Conservation (phyloP, 2,888 invertebrate species). For the Petrolisthes manimaculis region DNA sequence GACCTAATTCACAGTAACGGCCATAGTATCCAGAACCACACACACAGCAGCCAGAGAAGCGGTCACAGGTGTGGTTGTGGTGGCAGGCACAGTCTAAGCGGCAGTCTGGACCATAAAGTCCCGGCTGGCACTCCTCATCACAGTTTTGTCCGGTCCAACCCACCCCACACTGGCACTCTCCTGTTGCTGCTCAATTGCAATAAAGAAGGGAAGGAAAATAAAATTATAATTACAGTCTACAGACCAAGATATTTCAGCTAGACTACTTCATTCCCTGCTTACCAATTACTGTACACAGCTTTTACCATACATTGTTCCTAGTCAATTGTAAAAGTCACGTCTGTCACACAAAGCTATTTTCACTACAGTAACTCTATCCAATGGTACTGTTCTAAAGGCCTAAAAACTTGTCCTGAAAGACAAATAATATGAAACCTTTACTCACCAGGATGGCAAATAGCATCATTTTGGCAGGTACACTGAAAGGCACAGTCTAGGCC, state of each 20-base stretch:
- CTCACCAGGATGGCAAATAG: constrained; percentile 70
- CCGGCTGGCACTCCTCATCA: constrained; percentile 68
- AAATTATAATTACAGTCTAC: too few species aligned
- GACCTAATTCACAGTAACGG: constrained; percentile 69
- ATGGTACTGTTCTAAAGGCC: too few species aligned
- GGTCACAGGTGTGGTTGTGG: constrained; percentile 67
- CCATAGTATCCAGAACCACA: constrained; percentile 68
- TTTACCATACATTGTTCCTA: too few species aligned
- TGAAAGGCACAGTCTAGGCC: constrained; percentile 72
- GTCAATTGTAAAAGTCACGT: too few species aligned
- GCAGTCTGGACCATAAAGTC: constrained; percentile 72
- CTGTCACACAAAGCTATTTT: too few species aligned
- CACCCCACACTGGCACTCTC: constrained; percentile 75
- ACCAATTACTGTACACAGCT: too few species aligned
- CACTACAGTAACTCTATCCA: too few species aligned
- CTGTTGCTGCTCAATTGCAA: constrained; percentile 72
- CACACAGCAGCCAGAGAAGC: constrained; percentile 67
- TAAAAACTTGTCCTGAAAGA: too few species aligned
- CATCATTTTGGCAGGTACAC: constrained; percentile 71
- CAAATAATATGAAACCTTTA: too few species aligned
- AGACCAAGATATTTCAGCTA: too few species aligned
- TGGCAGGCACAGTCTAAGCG: constrained; percentile 69
- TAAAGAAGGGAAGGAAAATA: too few species aligned
- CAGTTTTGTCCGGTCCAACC: constrained; percentile 68
- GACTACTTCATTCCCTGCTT: too few species aligned